phyloP scores from a whole-genome alignment of 2,113 vertebrate species.

The Athene cunicularia region DNA sequence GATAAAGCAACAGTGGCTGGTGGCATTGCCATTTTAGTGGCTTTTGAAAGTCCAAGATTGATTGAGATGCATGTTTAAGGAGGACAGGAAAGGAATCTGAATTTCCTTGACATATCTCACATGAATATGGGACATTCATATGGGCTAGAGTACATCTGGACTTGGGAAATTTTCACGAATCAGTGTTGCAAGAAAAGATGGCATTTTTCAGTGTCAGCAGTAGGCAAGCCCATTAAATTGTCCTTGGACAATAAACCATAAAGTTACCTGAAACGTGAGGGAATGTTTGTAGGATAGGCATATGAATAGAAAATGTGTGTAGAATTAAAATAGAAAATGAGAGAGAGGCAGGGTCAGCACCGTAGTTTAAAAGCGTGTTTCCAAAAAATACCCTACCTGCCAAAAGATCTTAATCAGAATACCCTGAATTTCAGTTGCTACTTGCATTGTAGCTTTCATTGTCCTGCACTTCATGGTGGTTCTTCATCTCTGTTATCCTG shows the following conservation, averaged over 20 bases:
- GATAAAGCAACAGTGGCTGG: background rate
- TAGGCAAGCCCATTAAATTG: background rate
- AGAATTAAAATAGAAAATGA: too few species aligned
- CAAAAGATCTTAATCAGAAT: background rate
- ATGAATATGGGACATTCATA: too few species aligned
- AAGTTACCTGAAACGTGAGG: background rate
- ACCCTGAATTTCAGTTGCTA: rapidly evolving
- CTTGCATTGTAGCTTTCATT: background rate
- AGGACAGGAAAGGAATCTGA: background rate
- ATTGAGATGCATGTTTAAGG: background rate
- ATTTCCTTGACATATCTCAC: background rate
- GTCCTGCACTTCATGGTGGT: background rate
- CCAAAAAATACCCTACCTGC: background rate
- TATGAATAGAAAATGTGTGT: rapidly evolving
- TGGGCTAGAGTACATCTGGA: background rate
- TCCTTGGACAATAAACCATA: background rate
- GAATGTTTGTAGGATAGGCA: background rate
- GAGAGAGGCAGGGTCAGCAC: background rate
- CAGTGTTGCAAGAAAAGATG: background rate
- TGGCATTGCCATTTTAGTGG: background rate
- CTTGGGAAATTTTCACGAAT: background rate
- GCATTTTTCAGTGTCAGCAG: background rate
- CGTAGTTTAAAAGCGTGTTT: background rate
- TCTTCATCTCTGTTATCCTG: background rate
- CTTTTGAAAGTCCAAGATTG: background rate